Evolutionary conservation across 2,797 vertebrate species (phyloP), one percentile per base, ranked within the genome.

Genomic region (Salmo trutta): DNA sequence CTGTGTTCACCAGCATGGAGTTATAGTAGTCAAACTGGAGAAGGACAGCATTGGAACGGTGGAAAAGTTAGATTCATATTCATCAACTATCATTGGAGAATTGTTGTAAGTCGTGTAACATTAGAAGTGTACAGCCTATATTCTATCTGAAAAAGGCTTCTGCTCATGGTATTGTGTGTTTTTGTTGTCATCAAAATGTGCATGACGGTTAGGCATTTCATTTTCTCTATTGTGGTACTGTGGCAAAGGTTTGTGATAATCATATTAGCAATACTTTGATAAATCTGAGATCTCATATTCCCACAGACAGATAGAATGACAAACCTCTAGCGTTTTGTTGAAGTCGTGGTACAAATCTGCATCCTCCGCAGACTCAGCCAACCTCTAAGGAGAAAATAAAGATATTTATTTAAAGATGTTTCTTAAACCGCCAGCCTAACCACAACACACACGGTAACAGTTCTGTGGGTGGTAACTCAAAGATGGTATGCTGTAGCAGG

Each of bases 11-110:
- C 77, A 96, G 73, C 87, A 96, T 92, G 0, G 98, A 95, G 88
- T 99, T 99, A 89, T 96, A 99, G 87, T 99, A 99, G 86, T 99
- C 95, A 85, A 97, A 98, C 98, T 99, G 83, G 64, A 78, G 75
- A 66, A 71, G n/a, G 59, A 27, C 59, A 21, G 56, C 59, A 64
- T 3, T 5, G n/a, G 59, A 24, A 21, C 12, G 59, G 21, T 10
- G 8, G 56, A 62, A n/a, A n/a, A 5, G 56, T 62, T 62, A 19
- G 2, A 62, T 8, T 62, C 19, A 64, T 24, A 21, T 29, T 0
- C 2, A 52, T 75, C 1, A 29, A 29, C 41, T 51, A n/a, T 10
- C 10, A 24, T 24, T 64, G 8, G 59, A 21, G 59, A 14, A 64
- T 10, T 24, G 59, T 24, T 24, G n/a, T 64, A 24, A 3, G 21